Evolutionary conservation across 2,113 vertebrate species (phyloP).

Genomic region (Brachypteracias leptosomus): DNA sequence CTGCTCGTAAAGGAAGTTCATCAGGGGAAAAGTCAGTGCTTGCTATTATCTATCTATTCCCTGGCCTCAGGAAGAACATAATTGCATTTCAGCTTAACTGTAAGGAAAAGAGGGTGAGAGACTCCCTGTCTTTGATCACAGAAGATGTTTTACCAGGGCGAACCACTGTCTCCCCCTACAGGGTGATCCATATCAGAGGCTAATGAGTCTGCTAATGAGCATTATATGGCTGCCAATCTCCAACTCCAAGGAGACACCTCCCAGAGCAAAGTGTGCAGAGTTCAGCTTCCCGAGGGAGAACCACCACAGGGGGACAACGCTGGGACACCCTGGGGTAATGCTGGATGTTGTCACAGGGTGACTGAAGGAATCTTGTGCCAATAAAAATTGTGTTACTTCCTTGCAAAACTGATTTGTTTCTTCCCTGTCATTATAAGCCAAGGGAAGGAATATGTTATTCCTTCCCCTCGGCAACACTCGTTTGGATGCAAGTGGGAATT

Average conservation of each 20-base stretch:
- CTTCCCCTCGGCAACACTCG: not conserved
- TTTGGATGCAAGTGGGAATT: conserved; percentile 47
- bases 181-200: conserved; percentile 26
- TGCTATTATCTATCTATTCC: conserved; percentile 18
- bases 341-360: not conserved
- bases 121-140: conserved; percentile 7
- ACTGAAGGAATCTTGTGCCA: not conserved
- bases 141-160: not conserved
- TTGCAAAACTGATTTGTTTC: not conserved
- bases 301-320: not conserved
- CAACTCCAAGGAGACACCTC: not conserved
- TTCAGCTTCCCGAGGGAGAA: not conserved
- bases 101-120: not conserved
- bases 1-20: not conserved
- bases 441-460: not conserved
- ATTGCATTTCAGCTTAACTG: conserved; percentile 34
- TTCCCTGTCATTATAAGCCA: not conserved
- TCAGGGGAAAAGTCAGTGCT: not conserved
- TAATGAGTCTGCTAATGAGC: conserved; percentile 33
- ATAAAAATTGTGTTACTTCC: not conserved
- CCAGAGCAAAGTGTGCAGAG: not conserved
- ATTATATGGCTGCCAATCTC: not conserved
- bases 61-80: conserved; percentile 24
- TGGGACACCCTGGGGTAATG: not conserved
- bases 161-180: conserved; percentile 55